Conservation (phyloP, 2,888 invertebrate genomes). For the Polyommatus iphigenia region DNA sequence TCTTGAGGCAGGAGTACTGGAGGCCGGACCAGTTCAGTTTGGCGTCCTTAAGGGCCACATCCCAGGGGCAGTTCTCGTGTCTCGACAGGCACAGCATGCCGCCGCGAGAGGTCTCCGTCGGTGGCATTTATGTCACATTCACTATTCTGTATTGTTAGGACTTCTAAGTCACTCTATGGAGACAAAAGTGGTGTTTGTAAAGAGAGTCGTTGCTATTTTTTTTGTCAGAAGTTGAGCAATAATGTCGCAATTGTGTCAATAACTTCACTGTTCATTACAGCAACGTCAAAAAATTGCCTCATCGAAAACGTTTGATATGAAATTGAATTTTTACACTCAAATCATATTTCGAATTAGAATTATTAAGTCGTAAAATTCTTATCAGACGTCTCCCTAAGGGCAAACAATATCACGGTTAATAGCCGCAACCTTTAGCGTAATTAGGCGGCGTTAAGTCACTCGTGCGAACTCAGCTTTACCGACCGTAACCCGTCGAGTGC, state of each 20-base stretch:
- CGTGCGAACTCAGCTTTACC: not conserved
- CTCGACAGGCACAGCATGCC: constrained; percentile 83
- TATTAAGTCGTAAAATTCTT: not conserved
- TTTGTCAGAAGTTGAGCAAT: not conserved
- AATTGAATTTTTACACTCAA: not conserved
- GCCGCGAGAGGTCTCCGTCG: constrained; percentile 66
- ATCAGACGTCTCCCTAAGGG: not conserved
- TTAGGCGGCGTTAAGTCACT: not conserved
- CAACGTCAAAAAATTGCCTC: too few relatives aligned
- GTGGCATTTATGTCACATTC: constrained; percentile 65
- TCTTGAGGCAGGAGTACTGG: constrained; percentile 89
- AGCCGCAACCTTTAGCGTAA: constrained; percentile 17
- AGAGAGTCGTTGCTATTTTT: not conserved
- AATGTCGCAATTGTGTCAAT: not conserved
- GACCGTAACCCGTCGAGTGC: not conserved
- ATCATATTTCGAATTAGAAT: not conserved
- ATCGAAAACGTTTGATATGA: not conserved
- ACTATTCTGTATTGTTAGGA: constrained; percentile 28
- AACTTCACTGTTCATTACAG: too few relatives aligned
- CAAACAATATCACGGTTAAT: not conserved
- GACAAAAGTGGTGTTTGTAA: not conserved
- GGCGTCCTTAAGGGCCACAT: constrained; percentile 77
- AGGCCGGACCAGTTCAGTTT: constrained; percentile 90
- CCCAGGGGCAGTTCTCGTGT: constrained; percentile 82
- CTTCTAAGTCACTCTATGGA: not conserved